Percentiles rank a stretch among this genome's conserved stretches.
Evolutionary conservation across 2,113 vertebrate species (phyloP).

Genomic region (Shinisaurus crocodilurus): DNA sequence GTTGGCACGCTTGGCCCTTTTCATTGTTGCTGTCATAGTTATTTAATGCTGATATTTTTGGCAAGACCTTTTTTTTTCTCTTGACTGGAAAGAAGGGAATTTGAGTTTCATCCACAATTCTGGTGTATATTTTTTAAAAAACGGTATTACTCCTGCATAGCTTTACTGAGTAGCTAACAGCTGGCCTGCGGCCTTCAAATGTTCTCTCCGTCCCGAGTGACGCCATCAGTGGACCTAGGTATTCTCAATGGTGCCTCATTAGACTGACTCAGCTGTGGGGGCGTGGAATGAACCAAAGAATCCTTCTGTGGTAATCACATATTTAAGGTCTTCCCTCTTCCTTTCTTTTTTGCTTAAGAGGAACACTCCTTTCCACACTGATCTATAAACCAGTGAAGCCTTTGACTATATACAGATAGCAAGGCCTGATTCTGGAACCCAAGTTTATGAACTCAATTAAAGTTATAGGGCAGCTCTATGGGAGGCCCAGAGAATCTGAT

Average conservation of each 20-base stretch:
- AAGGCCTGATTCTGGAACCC: not conserved
- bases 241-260: conserved; percentile 27
- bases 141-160: conserved; percentile 10
- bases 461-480: not conserved
- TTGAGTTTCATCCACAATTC: conserved; percentile 11
- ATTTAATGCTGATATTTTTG: conserved; percentile 24
- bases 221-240: conserved; percentile 13
- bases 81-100: not conserved
- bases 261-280: conserved; percentile 18
- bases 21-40: conserved; percentile 3
- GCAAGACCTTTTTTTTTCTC: not conserved
- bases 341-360: not conserved
- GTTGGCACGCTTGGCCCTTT: not conserved
- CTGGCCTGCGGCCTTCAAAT: conserved; percentile 21
- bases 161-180: conserved; percentile 15
- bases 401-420: not conserved
- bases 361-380: not conserved
- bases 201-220: conserved; percentile 19
- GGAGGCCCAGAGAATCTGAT: too few species aligned
- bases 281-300: conserved; percentile 10
- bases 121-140: not conserved
- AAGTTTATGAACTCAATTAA: not conserved
- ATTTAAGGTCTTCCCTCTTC: not conserved
- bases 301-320: not conserved
- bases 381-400: not conserved